phyloP scores from a whole-genome alignment of 2,797 vertebrate species.

The Cygnus olor region DNA sequence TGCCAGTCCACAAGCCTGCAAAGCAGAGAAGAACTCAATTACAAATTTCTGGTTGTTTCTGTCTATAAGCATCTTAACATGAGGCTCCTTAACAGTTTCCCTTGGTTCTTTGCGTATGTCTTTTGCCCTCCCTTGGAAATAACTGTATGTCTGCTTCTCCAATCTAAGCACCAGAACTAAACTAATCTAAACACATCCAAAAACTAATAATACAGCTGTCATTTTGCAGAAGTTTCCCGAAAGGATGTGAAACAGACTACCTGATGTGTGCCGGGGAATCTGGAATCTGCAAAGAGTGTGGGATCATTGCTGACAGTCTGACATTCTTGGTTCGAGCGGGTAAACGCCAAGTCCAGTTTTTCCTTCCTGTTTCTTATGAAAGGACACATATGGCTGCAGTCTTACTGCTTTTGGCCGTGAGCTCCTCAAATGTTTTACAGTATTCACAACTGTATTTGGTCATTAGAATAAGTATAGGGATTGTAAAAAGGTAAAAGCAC shows the following conservation, averaged over 20 bases:
- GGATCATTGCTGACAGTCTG: constrained; percentile 1
- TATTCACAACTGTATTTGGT: not conserved
- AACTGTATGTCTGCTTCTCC: not conserved
- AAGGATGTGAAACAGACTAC: not conserved
- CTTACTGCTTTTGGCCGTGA: not conserved
- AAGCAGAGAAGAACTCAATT: not conserved
- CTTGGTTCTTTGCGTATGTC: not conserved
- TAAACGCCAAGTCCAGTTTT: not conserved
- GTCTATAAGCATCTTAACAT: not conserved
- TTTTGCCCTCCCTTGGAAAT: not conserved
- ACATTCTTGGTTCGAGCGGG: not conserved
- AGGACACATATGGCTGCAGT: not conserved
- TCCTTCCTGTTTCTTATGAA: constrained; percentile 9
- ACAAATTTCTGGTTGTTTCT: not conserved
- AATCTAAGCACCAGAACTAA: not conserved
- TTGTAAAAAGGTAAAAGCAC: not conserved
- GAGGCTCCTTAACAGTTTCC: not conserved
- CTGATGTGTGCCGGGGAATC: not conserved
- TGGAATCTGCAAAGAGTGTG: not conserved
- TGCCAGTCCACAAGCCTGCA: not conserved
- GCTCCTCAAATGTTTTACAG: not conserved
- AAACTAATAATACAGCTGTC: not conserved
- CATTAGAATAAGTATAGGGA: not conserved
- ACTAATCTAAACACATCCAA: not conserved
- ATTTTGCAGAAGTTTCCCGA: not conserved